Evolutionary conservation across 2,888 invertebrate species (phyloP).

Genomic region (Tupiocoris notatus): DNA sequence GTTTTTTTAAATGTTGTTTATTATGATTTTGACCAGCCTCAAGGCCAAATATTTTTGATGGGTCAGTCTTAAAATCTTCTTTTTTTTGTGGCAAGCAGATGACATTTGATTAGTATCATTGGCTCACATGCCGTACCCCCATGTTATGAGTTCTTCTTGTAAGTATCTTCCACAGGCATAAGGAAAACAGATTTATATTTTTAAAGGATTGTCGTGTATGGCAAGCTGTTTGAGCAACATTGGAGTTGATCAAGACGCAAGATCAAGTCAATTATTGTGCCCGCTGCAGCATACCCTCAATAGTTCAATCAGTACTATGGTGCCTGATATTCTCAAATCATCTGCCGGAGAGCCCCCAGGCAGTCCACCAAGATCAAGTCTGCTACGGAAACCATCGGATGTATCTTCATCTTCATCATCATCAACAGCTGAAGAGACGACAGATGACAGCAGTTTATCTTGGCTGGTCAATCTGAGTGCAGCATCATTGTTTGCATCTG

Average conservation of each 20-base stretch:
- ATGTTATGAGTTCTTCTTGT: not conserved
- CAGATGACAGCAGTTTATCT: conserved; percentile 46
- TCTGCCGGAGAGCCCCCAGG: not conserved
- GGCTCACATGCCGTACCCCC: too few relatives aligned
- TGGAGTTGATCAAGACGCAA: not conserved
- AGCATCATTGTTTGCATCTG: conserved; percentile 49
- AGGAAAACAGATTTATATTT: too few relatives aligned
- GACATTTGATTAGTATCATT: not conserved
- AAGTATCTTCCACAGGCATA: not conserved
- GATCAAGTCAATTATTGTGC: not conserved
- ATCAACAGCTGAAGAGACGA: not conserved
- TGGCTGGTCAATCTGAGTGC: conserved; percentile 51
- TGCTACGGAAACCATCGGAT: not conserved
- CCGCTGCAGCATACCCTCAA: not conserved
- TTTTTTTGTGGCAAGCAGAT: not conserved
- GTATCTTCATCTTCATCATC: not conserved
- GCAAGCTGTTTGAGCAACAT: not conserved
- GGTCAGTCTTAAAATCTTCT: too few relatives aligned
- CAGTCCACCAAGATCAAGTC: not conserved
- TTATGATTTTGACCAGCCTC: too few relatives aligned
- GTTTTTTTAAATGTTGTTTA: too few relatives aligned
- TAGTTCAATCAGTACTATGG: not conserved
- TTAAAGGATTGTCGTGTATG: not conserved
- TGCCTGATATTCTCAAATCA: not conserved
- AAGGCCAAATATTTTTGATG: too few relatives aligned